Evolutionary conservation across 2,797 vertebrate genomes (phyloP), one percentile per base, ranked within the genome.

Genomic region (Anguilla marmorata): DNA sequence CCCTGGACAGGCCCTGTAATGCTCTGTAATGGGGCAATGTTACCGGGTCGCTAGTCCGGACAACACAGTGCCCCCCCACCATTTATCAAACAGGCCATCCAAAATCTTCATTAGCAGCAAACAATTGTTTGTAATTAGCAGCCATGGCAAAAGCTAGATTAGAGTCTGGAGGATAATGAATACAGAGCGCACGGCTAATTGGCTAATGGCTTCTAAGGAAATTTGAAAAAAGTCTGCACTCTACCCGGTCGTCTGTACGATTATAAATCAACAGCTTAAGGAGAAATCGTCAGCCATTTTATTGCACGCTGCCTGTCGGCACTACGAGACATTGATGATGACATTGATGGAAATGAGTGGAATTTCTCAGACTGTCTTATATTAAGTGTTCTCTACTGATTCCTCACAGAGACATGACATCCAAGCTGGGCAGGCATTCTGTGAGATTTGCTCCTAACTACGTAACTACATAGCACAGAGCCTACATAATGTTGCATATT

Each of bases 61-160:
- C 76, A 80, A 48, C 50, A n/a, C 52, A 3, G 86, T 89, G 90
- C 80, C 21, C 76, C 87, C 88, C 41, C 41, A 45, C 41, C 87
- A 90, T 92, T 92, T 86, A 90, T 91, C 90, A 89, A 83, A 88
- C 9, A 86, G 91, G 91, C 50, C 87, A 91, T 92, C 82, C 83
- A 88, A 89, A 90, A 88, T 90, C 69, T 91, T 86, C 86, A 91
- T 92, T 93, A 93, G 90, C 87, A 86, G 92, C 89, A 92, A 93
- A 92, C 92, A 92, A 91, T 95, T 93, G 89, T 92, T 90, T 91
- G 87, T 89, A 90, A 94, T 93, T 92, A 92, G 93, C 90, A 91
- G 93, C 93, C 91, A 91, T 90, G 91, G 91, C 74, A 91, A 90
- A 91, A 89, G 54, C 88, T 91, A 92, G 91, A 95, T 92, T 87